Evolutionary conservation across 1,140 invertebrate genomes (phyloP), one percentile per base, ranked within the genome.

Genomic region (Tyrophagus putrescentiae): DNA sequence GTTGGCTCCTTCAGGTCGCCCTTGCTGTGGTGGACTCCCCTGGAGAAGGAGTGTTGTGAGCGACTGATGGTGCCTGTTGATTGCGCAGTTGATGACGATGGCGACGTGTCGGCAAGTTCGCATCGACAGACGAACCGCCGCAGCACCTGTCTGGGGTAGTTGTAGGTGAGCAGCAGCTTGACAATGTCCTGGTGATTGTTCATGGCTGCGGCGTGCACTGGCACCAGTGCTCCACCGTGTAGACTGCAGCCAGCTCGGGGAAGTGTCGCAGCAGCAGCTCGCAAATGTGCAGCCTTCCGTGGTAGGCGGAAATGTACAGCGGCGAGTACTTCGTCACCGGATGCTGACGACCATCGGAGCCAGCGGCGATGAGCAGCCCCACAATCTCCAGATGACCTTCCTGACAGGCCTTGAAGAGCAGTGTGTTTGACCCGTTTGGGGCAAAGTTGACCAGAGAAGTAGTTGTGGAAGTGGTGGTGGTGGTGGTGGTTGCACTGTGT

Each of bases 141-240:
- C 62, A 85, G 72, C 42, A 86, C 67, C 60, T 82, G 72, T 25
- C 78, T 73, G 0, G 88, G 87, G 75, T 93, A 96, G 0, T 82
- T 76, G 70, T 82, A 88, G 66, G 84, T 82, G 18, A 97, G 75
- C 2, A 95, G 72, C 21, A 84, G 68, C 41, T 87, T 83, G 36
- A 90, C 76, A 36, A 92, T 74, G 28, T 78, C 67, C 16, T 81
- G 72, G 72, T 94, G 88, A 3, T 85, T 85, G 69, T 88, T 87
- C 60, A 91, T 87, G 62, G 83, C 85, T 33, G 88, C 87, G 5
- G 88, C 89, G 73, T 97, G 93, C 27, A 96, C 76, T 0, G 92
- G 89, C 44, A 94, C 84, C 89, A 90, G 67, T 82, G 81, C 70
- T 96, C 91, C 1, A 94, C 87, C 0, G 91, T 96, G 41, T 81